phyloP scores from a whole-genome alignment of 1,140 invertebrate genomes.

The Hycleus phaleratus region DNA sequence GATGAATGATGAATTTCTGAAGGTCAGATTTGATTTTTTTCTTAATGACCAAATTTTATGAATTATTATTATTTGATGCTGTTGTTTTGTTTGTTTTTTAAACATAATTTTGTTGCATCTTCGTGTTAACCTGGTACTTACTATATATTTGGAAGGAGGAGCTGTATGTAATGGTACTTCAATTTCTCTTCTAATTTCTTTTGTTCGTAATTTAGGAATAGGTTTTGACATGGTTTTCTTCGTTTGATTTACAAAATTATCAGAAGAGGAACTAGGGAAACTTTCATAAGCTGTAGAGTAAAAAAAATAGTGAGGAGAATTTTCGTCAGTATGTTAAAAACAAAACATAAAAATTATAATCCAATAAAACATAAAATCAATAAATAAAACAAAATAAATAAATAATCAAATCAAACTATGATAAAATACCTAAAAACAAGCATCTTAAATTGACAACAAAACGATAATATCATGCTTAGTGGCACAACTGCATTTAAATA shows the following conservation, averaged over 20 bases:
- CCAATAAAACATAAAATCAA: conserved; percentile 1
- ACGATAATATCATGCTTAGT: conserved; percentile 10
- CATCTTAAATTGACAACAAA: neutral
- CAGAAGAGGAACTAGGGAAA: conserved; percentile 25
- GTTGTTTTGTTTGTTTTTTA: neutral
- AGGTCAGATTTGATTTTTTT: conserved; percentile 29
- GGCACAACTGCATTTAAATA: neutral
- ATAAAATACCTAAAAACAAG: no score
- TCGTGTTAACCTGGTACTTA: conserved; percentile 24
- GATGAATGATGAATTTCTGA: conserved; percentile 11
- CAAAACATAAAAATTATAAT: neutral
- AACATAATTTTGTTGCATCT: neutral
- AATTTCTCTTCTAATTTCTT: conserved; percentile 22
- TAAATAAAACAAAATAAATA: neutral
- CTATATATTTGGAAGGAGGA: conserved; percentile 30
- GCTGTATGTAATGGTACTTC: conserved; percentile 11
- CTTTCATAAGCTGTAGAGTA: conserved; percentile 23
- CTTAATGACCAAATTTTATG: neutral
- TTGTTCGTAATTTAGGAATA: conserved; percentile 30
- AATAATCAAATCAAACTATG: conserved; percentile 3
- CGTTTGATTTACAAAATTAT: conserved; percentile 29
- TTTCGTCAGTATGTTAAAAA: conserved; percentile 9
- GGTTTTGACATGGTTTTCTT: conserved; percentile 35
- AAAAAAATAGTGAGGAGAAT: conserved; percentile 18
- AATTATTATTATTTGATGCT: neutral